A percentile compares a stretch with the other conserved stretches of the same genome.
These are phyloP conservation scores for Coelopa pilipes DNA, from an alignment of 2,888 invertebrate species.

Conservation along the genomic window DNA sequence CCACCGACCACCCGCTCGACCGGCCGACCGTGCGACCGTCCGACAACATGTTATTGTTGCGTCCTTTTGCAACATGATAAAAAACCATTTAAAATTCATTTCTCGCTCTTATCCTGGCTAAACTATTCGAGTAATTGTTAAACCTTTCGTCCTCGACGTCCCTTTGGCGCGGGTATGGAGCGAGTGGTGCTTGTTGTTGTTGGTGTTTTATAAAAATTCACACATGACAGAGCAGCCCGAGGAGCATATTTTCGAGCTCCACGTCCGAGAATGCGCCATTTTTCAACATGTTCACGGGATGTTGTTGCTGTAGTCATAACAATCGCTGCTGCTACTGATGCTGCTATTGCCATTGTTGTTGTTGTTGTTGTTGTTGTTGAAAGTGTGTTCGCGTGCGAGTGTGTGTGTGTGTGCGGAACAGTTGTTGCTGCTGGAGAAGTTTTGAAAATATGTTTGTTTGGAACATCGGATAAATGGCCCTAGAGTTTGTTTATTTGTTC, in stretches of 20 bases:
- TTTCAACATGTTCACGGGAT: neutral
- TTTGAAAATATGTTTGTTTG: no score
- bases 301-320: neutral
- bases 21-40: no score
- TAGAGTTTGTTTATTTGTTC: conserved; percentile 3
- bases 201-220: no score
- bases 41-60: conserved; percentile 6
- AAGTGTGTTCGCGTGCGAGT: neutral
- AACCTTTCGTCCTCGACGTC: neutral
- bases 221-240: neutral
- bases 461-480: no score
- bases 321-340: no score
- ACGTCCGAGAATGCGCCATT: neutral
- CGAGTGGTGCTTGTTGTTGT: no score
- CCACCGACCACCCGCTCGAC: no score
- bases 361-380: no score
- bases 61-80: conserved; percentile 16
- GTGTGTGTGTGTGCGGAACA: conserved; percentile 20
- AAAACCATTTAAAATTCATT: conserved; percentile 26
- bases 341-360: no score
- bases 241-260: neutral
- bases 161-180: no score
- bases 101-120: conserved; percentile 19
- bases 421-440: neutral
- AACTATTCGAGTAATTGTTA: conserved; percentile 27